Conservation (phyloP, 2,888 invertebrate genomes). For the Philereme vetulata region DNA sequence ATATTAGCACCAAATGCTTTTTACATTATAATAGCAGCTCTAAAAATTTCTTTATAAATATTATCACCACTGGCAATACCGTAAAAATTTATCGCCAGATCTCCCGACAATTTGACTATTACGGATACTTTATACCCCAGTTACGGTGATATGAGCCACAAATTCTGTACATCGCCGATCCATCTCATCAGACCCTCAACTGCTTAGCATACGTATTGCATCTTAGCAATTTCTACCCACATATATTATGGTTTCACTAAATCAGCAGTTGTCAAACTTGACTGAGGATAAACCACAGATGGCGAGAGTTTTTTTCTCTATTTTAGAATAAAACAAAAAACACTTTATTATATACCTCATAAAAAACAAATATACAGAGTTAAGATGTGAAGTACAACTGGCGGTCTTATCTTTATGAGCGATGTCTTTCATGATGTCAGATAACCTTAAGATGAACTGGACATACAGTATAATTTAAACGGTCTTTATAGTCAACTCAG, state of each 20-base stretch:
- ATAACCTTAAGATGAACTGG: too few species aligned
- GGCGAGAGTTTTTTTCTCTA: too few species aligned
- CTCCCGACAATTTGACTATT: constrained; percentile 31
- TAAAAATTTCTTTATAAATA: constrained; percentile 2
- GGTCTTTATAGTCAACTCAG: too few species aligned
- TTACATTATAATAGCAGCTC: not conserved
- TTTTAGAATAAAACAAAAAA: too few species aligned
- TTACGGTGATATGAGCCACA: constrained; percentile 37
- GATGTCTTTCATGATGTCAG: too few species aligned
- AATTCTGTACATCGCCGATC: constrained; percentile 54
- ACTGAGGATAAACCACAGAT: not conserved
- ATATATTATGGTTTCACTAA: constrained; percentile 9
- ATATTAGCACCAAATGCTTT: not conserved
- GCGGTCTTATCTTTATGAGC: too few species aligned
- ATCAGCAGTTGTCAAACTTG: constrained; percentile 6
- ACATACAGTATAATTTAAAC: too few species aligned
- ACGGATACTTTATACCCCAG: constrained; percentile 35
- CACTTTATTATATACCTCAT: too few species aligned
- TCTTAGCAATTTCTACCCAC: constrained; percentile 44
- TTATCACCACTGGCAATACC: constrained; percentile 9
- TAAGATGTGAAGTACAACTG: too few species aligned
- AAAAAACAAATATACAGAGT: too few species aligned
- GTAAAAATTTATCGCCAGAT: constrained; percentile 24
- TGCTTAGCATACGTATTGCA: constrained; percentile 71
- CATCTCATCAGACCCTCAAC: constrained; percentile 55